Conservation (phyloP, 53 echinoderm and acorn worm species). For the Arbacia lixula region DNA sequence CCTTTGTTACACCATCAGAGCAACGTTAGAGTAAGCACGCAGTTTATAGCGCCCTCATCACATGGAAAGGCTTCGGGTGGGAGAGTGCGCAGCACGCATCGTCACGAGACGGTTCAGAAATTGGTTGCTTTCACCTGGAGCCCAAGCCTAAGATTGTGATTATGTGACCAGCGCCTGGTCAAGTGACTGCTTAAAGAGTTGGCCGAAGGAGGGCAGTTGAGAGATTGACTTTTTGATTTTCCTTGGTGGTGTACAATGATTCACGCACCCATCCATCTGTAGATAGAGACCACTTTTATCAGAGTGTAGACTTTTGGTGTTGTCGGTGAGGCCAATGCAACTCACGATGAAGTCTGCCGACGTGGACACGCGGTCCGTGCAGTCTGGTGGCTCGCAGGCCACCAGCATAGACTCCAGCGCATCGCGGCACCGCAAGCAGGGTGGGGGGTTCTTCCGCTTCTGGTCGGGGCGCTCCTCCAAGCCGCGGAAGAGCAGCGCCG, state of each 20-base stretch:
- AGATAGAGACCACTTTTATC: no score
- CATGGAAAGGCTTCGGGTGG: no score
- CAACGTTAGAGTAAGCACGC: no score
- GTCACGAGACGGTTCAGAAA: no score
- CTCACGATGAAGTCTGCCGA: constrained; percentile 84
- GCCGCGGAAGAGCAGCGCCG: constrained; percentile 69
- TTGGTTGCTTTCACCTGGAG: no score
- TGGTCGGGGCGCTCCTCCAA: constrained; percentile 81
- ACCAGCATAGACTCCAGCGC: constrained; percentile 83
- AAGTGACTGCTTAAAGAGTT: constrained; percentile 1
- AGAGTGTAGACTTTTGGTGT: neutral
- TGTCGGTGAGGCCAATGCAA: constrained; percentile 16
- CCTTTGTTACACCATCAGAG: no score
- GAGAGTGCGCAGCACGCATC: no score
- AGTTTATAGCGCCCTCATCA: no score
- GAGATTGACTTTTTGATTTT: neutral
- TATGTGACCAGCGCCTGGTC: constrained; percentile 7
- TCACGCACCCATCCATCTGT: no score
- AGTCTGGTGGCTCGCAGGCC: constrained; percentile 87
- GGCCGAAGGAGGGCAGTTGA: constrained; percentile 9
- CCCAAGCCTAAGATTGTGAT: neutral
- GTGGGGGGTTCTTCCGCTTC: constrained; percentile 81
- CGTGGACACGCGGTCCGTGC: constrained; percentile 84
- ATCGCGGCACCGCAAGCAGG: constrained; percentile 73
- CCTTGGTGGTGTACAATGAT: no score